Evolutionary conservation across 2,888 invertebrate genomes (phyloP).

Genomic region (Pedicia rivosa): DNA sequence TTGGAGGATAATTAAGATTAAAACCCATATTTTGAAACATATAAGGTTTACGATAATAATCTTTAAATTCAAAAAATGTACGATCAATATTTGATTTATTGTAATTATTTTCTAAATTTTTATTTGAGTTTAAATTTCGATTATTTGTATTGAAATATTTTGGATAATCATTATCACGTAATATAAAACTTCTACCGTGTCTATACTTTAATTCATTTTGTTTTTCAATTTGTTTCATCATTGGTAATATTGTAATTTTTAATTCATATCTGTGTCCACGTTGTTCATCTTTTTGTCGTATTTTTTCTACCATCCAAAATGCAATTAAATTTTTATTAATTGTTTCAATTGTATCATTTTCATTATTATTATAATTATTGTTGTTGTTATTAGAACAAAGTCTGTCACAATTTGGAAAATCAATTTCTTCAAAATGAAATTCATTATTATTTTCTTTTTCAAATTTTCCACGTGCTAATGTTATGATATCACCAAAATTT

Average conservation of each 20-base stretch:
- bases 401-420: slow-evolving; percentile 11
- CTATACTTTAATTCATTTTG: slow-evolving; percentile 4
- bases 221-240: slow-evolving; percentile 18
- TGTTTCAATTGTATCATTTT: slow-evolving; percentile 16
- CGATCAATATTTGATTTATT: not conserved
- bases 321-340: slow-evolving; percentile 33
- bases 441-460: slow-evolving; percentile 34
- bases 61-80: not conserved
- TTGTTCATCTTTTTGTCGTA: slow-evolving; percentile 41
- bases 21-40: not conserved
- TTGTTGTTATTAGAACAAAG: not conserved
- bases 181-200: slow-evolving; percentile 19
- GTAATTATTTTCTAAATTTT: slow-evolving; percentile 6
- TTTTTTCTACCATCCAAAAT: slow-evolving; percentile 51
- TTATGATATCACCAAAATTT: slow-evolving; percentile 44
- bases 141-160: not conserved
- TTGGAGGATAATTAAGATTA: not conserved
- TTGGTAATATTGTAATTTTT: slow-evolving; percentile 46
- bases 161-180: slow-evolving; percentile 28
- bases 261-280: slow-evolving; percentile 43
- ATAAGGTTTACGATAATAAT: not conserved
- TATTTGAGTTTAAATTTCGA: slow-evolving; percentile 3
- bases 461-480: slow-evolving; percentile 46
- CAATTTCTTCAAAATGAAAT: slow-evolving; percentile 38
- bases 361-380: slow-evolving; percentile 2